Evolutionary conservation across 2,888 invertebrate genomes (phyloP).

Genomic region (Apodemia duryi): DNA sequence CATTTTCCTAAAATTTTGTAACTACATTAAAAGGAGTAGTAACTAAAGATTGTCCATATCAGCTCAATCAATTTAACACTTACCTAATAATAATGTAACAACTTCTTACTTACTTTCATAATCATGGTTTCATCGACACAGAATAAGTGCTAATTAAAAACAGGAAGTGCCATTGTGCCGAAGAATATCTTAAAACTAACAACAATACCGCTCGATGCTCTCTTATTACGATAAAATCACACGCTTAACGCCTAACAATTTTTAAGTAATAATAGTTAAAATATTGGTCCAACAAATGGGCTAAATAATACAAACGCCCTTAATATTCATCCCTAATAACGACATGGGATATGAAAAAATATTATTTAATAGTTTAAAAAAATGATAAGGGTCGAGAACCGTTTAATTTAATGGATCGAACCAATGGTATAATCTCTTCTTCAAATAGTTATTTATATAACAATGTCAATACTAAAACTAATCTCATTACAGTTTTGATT

Average conservation of each 20-base stretch:
- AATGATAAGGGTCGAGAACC: constrained; percentile 77
- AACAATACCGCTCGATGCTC: constrained; percentile 78
- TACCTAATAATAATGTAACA: constrained; percentile 73
- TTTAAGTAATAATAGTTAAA: constrained; percentile 80
- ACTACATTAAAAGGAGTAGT: constrained; percentile 72
- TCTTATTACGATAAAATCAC: constrained; percentile 78
- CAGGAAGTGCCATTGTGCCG: constrained; percentile 80
- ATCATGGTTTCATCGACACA: constrained; percentile 78
- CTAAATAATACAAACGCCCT: constrained; percentile 80
- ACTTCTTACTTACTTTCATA: constrained; percentile 60
- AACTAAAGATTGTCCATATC: constrained; percentile 77
- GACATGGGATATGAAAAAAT: constrained; percentile 78
- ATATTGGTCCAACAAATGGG: constrained; percentile 81
- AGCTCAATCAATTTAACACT: constrained; percentile 79
- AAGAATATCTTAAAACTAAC: constrained; percentile 77
- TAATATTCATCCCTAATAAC: constrained; percentile 79
- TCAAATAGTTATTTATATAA: constrained; percentile 74
- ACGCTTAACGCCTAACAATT: constrained; percentile 80
- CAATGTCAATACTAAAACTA: constrained; percentile 78
- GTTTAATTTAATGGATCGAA: constrained; percentile 61
- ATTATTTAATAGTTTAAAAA: constrained; percentile 77
- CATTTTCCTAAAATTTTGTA: constrained; percentile 73
- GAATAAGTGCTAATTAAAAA: constrained; percentile 80
- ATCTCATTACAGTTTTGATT: constrained; percentile 77
- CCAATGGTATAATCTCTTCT: constrained; percentile 73